These are phyloP conservation scores for Pedionomus torquatus DNA, from an alignment of 2,113 vertebrate genomes.

Conservation along the genomic window DNA sequence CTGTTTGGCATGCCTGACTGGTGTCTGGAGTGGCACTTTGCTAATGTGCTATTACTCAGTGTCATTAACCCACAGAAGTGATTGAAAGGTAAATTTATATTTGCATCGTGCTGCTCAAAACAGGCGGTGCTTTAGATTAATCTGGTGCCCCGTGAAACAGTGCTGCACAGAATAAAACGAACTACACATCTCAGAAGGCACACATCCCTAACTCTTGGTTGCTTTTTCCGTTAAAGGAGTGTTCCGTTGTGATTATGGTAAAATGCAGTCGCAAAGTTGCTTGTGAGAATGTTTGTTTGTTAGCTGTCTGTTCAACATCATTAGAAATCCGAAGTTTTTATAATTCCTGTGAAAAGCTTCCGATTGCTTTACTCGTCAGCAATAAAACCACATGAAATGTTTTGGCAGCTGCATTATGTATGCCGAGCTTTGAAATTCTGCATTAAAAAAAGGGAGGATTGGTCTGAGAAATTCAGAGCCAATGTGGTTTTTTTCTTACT, in stretches of 20 bases:
- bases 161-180: slow-evolving; percentile 28
- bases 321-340: background rate
- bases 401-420: slow-evolving; percentile 20
- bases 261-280: background rate
- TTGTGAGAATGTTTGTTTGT: background rate
- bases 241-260: background rate
- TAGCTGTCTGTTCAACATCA: background rate
- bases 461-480: slow-evolving; percentile 5
- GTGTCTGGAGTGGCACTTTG: slow-evolving; percentile 78
- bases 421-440: slow-evolving; percentile 14
- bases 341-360: slow-evolving; percentile 20
- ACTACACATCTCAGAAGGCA: background rate
- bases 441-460: background rate
- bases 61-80: slow-evolving; percentile 80
- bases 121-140: slow-evolving; percentile 42
- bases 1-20: slow-evolving; percentile 82
- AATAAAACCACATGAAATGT: slow-evolving; percentile 8
- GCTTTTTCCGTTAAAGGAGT: background rate
- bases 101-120: slow-evolving; percentile 60
- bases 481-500: background rate
- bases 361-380: background rate
- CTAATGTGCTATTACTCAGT: slow-evolving; percentile 86
- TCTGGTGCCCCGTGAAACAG: slow-evolving; percentile 41
- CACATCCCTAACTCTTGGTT: background rate
- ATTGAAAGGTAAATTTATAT: slow-evolving; percentile 81